These are phyloP conservation scores for Halocynthia aurantium DNA, from an alignment of 23 tunicate species.

Conservation along the genomic window DNA sequence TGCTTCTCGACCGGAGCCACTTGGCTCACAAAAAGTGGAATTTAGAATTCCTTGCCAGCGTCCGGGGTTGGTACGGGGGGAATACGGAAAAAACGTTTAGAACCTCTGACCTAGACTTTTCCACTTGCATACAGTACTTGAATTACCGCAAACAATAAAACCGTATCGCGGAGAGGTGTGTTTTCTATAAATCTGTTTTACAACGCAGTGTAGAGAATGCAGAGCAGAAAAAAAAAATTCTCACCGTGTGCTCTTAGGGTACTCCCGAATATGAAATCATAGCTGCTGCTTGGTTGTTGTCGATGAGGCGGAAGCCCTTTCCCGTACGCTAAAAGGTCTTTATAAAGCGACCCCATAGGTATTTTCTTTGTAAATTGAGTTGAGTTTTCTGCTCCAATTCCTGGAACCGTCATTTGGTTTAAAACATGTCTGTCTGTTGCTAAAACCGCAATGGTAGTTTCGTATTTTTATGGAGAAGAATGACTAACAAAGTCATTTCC, in stretches of 20 bases:
- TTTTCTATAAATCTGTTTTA: no score
- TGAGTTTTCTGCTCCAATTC: slow-evolving; percentile 3
- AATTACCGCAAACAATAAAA: not conserved
- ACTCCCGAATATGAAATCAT: slow-evolving; percentile 87
- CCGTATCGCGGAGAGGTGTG: not conserved
- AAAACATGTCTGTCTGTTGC: no score
- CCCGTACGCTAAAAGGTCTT: slow-evolving; percentile 79
- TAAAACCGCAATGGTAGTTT: no score
- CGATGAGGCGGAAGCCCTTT: slow-evolving; percentile 46
- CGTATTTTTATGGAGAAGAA: no score
- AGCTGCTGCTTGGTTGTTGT: slow-evolving; percentile 50
- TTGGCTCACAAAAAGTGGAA: no score
- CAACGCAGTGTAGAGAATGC: no score
- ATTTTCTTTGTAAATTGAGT: slow-evolving; percentile 16
- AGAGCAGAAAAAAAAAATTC: not conserved
- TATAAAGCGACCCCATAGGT: slow-evolving; percentile 90
- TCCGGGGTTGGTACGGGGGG: no score
- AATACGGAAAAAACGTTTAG: not conserved
- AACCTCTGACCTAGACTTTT: not conserved
- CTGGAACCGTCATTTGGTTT: not conserved
- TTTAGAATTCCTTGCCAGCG: no score
- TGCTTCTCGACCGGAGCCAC: no score
- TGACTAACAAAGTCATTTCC: no score
- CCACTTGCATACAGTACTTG: not conserved
- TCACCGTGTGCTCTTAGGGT: slow-evolving; percentile 84